These are phyloP conservation scores for Tychaedon coryphoeus DNA, from an alignment of 2,113 vertebrate genomes.

Conservation along the genomic window DNA sequence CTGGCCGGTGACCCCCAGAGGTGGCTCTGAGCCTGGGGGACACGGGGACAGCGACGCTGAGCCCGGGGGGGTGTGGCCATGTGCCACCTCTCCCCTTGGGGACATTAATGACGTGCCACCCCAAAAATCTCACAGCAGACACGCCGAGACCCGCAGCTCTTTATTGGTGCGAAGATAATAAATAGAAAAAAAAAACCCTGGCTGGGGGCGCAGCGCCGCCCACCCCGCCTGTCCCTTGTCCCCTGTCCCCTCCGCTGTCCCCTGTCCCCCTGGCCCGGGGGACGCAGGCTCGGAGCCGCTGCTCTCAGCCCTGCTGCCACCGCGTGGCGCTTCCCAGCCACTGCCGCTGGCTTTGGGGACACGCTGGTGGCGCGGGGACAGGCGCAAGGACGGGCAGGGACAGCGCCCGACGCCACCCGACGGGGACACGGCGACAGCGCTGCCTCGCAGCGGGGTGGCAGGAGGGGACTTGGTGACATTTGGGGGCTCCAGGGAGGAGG, in stretches of 20 bases:
- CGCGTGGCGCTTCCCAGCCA: not conserved
- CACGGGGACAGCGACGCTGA: rapidly evolving
- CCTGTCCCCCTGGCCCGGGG: not conserved
- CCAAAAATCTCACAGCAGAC: not conserved
- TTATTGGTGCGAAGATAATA: conserved; percentile 44
- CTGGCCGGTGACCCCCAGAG: rapidly evolving
- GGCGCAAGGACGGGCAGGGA: not conserved
- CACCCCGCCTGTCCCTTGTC: too few species aligned
- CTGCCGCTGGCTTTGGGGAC: not conserved
- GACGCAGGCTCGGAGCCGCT: not conserved
- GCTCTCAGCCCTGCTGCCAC: conserved; percentile 49
- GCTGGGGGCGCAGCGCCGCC: not conserved
- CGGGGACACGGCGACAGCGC: not conserved
- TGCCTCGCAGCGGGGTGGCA: not conserved
- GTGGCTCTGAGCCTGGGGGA: not conserved
- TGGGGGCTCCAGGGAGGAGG: not conserved
- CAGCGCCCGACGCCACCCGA: rapidly evolving
- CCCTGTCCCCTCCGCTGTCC: not conserved
- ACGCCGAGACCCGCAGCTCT: not conserved
- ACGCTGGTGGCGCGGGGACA: not conserved
- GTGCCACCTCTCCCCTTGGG: not conserved
- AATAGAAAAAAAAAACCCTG: not conserved
- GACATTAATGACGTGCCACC: not conserved
- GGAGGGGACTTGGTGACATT: rapidly evolving
- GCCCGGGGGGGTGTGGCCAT: rapidly evolving